phyloP scores from a whole-genome alignment of 2,797 vertebrate species.

The Pseudomugil tenellus region DNA sequence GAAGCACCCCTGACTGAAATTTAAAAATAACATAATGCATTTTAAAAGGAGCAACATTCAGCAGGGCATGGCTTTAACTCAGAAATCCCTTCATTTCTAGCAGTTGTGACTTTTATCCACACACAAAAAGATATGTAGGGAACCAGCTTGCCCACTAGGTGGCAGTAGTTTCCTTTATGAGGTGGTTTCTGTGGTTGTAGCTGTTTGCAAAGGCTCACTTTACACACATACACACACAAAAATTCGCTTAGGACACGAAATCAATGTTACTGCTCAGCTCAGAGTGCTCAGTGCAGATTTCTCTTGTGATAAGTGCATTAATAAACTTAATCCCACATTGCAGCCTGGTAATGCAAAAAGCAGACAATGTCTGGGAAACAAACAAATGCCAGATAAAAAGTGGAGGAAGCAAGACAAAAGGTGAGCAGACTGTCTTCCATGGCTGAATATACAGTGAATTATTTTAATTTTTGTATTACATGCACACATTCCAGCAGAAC shows the following conservation, averaged over 20 bases:
- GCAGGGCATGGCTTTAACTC: not conserved
- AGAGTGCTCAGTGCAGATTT: conserved; percentile 46
- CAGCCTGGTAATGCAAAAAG: conserved; percentile 33
- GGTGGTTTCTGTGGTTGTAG: not conserved
- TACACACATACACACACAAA: not conserved
- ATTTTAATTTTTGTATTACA: conserved; percentile 13
- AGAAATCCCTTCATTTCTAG: not conserved
- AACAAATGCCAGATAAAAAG: conserved; percentile 39
- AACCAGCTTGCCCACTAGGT: conserved; percentile 53
- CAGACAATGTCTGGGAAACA: conserved; percentile 31
- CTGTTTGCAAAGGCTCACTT: not conserved
- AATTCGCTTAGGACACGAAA: conserved; percentile 38
- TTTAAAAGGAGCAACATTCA: not conserved
- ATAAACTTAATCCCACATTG: conserved; percentile 49
- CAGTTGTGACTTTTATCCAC: not conserved
- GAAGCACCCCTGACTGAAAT: not conserved
- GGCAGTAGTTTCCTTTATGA: conserved; percentile 54
- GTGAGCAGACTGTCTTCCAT: conserved; percentile 11
- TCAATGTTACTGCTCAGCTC: conserved; percentile 34
- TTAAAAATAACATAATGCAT: not conserved
- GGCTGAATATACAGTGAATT: not conserved
- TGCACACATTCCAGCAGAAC: not conserved
- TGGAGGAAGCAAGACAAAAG: conserved; percentile 8
- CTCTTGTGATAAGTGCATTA: conserved; percentile 51
- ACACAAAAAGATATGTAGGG: not conserved